Conservation (phyloP, 92 coral and sea anemone genomes). For the Siderastrea radians region DNA sequence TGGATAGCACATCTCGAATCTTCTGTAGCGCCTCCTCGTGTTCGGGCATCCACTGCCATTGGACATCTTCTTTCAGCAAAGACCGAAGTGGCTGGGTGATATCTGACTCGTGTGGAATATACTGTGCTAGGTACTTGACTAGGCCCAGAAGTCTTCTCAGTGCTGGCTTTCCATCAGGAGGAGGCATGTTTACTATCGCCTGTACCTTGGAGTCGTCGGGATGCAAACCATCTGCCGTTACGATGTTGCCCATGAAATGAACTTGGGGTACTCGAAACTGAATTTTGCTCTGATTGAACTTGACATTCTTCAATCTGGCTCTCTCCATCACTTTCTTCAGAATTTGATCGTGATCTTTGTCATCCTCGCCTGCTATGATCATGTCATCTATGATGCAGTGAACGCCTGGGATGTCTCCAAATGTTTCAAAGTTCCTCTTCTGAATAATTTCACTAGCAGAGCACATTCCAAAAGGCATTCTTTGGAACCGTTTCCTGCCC, state of each 20-base stretch:
- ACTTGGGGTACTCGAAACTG: conserved; percentile 8
- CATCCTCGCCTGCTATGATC: conserved; percentile 37
- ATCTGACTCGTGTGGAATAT: conserved; percentile 33
- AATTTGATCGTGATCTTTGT: conserved; percentile 35
- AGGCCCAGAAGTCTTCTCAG: conserved; percentile 44
- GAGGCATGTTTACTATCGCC: conserved; percentile 27
- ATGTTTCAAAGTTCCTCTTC: conserved; percentile 49
- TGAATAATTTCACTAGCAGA: conserved; percentile 46
- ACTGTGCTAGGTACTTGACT: conserved; percentile 37
- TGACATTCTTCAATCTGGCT: conserved; percentile 24
- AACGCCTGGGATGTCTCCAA: conserved; percentile 46
- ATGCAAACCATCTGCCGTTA: background rate
- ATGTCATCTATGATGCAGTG: conserved; percentile 58
- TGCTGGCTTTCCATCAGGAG: conserved; percentile 25
- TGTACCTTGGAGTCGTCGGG: conserved; percentile 2
- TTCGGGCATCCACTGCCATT: conserved; percentile 21
- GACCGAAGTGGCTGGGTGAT: conserved; percentile 28
- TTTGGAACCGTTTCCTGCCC: conserved; percentile 52
- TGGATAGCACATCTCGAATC: background rate
- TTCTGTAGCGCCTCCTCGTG: conserved; percentile 16
- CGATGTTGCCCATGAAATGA: conserved; percentile 27
- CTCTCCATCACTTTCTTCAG: conserved; percentile 34
- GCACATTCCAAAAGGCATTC: conserved; percentile 64
- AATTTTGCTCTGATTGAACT: conserved; percentile 41
- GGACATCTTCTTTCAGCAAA: conserved; percentile 40